phyloP scores from a whole-genome alignment of 2,797 vertebrate genomes.

The Dendrocincla tyrannina region DNA sequence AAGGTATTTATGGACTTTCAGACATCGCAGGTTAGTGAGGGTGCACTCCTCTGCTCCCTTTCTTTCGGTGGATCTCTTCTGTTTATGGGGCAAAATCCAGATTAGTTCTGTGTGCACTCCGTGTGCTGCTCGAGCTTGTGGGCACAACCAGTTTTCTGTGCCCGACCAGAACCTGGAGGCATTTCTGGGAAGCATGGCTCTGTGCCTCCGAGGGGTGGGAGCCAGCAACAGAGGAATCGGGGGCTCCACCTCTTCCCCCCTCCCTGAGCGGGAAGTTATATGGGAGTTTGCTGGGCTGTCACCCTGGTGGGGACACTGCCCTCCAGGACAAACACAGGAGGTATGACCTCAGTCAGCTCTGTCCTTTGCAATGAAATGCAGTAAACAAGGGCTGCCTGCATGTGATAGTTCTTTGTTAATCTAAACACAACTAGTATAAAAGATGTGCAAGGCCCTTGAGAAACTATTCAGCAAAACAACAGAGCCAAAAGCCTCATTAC shows the following conservation, averaged over 20 bases:
- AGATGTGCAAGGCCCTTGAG: not conserved
- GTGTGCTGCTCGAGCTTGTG: rapidly evolving
- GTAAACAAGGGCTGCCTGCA: conserved; percentile 18
- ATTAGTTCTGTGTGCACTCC: not conserved
- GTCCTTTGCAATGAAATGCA: not conserved
- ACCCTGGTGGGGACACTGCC: not conserved
- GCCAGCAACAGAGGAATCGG: not conserved
- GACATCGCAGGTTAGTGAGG: not conserved
- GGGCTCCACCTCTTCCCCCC: conserved; percentile 21
- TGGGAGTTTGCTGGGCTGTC: not conserved
- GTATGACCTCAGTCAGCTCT: conserved; percentile 3
- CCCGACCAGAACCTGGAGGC: rapidly evolving
- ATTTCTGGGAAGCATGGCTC: not conserved
- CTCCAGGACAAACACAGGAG: conserved; percentile 23
- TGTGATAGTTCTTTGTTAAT: not conserved
- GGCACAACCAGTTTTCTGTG: not conserved
- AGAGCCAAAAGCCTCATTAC: not conserved
- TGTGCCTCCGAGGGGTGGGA: not conserved
- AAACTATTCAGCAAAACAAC: not conserved
- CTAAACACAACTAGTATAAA: conserved; percentile 30
- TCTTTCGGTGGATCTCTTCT: not conserved
- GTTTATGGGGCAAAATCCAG: not conserved
- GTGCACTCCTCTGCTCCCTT: not conserved
- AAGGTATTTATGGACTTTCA: not conserved
- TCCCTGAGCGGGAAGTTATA: not conserved